Evolutionary conservation across 2,113 vertebrate species (phyloP).

Genomic region (Pelobates fuscus): DNA sequence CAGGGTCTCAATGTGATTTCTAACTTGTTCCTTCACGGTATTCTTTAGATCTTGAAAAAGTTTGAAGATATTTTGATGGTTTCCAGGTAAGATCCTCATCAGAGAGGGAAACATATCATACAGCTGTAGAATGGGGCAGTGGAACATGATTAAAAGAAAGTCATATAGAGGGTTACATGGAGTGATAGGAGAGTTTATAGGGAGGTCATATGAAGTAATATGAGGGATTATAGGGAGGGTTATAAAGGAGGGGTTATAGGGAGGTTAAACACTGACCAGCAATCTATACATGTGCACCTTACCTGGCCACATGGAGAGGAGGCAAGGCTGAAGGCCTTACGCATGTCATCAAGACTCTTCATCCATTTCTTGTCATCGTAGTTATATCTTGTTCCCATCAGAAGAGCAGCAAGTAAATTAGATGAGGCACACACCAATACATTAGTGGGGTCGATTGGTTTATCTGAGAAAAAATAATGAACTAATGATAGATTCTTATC

Average conservation of each 20-base stretch:
- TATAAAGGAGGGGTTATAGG: not conserved
- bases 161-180: too few relatives aligned
- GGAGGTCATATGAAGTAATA: too few relatives aligned
- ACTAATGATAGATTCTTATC: too few relatives aligned
- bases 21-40: constrained; percentile 61
- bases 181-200: too few relatives aligned
- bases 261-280: not conserved
- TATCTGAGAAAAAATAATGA: not conserved
- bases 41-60: not conserved
- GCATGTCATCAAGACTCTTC: not conserved
- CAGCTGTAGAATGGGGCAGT: constrained; percentile 58
- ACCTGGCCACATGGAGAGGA: constrained; percentile 22
- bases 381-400: not conserved
- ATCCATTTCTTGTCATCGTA: constrained; percentile 16
- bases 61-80: constrained; percentile 56
- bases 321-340: not conserved
- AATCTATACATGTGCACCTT: not conserved
- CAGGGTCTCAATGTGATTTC: constrained; percentile 65
- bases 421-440: constrained; percentile 7
- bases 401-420: not conserved
- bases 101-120: constrained; percentile 74
- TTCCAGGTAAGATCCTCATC: constrained; percentile 67
- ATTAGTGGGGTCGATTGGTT: constrained; percentile 10
- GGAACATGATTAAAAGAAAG: not conserved
- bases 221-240: not conserved